Base-by-base conservation (phyloP, 2,113 vertebrate genomes). In the Carassius gibelio region DNA sequence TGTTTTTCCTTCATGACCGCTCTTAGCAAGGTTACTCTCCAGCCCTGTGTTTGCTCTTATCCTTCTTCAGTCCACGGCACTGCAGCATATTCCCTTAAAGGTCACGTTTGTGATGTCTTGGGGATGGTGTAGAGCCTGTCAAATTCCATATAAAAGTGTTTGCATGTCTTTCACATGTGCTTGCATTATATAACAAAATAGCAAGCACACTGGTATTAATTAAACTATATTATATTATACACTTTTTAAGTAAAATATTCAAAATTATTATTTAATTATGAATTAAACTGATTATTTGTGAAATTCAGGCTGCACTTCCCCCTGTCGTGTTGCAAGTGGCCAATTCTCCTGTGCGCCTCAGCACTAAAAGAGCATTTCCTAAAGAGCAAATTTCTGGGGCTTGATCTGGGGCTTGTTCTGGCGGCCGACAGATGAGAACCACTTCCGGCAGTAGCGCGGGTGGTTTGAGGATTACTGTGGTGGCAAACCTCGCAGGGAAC, bases 21-120 rank as follows among this genome's bases (percentile, higher is more conserved):
- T 72, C 19, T 83, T 72, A 83, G 68, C 68, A 50, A 75, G 57
- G 78, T 81, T 81, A 57, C 5, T 76, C 50, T 85, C 2, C 55
- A 34, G 52, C 52, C 75, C 30, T 1, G 82, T 78, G 55, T 62
- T 26, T 71, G 61, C 34, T 83, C 52, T 75, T 83, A 5, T 50
- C 26, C 81, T 83, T 26, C 72, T 52, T 34, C 26, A 21, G 34
- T 78, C 34, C 26, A n/a, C 36, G 10, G 48, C 30, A 21, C 5
- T 36, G 61, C 34, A 66, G 64, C 14, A 21, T 14, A 36, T 68
- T 59, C 30, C 7, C 30, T 26, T 2, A 78, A 84, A 57, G 62
- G 75, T 50, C 75, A 57, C 62, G 13, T 68, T 77, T 48, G 19
- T 50, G 62, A 74, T 36, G 50, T 80, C 55, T 48, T 64, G 21